phyloP scores from a whole-genome alignment of 92 coral and sea anemone species.

The Galaxea fascicularis region DNA sequence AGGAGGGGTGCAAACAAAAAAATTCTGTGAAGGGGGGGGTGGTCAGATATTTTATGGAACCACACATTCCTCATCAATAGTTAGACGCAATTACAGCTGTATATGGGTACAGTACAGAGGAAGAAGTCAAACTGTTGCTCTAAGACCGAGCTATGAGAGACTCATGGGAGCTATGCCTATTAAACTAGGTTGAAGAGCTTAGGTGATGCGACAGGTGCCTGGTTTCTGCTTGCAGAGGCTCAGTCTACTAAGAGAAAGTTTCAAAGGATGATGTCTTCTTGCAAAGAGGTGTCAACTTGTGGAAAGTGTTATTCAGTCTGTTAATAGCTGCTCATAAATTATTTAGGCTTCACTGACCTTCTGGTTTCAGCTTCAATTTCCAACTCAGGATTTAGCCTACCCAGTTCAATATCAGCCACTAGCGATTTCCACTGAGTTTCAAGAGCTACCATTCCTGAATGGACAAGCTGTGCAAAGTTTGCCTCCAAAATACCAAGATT shows the following conservation, averaged over 20 bases:
- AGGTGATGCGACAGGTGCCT: no score
- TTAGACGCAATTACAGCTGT: no score
- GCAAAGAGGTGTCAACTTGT: background rate
- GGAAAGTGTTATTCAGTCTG: background rate
- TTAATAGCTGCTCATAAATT: background rate
- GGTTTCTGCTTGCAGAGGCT: background rate
- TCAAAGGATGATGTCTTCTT: no score
- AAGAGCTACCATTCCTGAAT: constrained; percentile 57
- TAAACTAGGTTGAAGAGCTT: no score
- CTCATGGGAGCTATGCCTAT: no score
- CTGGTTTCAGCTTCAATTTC: constrained; percentile 38
- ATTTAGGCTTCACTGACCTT: constrained; percentile 23
- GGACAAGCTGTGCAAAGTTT: constrained; percentile 64
- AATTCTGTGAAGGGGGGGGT: no score
- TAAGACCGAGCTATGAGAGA: no score
- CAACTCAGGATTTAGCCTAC: constrained; percentile 50
- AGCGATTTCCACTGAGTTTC: constrained; percentile 56
- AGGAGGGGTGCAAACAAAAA: no score
- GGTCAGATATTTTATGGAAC: no score
- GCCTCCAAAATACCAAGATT: constrained; percentile 64
- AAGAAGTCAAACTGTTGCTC: no score
- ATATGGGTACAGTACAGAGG: no score
- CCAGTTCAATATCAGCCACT: constrained; percentile 50
- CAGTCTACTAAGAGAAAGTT: background rate
- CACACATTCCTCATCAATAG: no score